Conservation (phyloP, 53 echinoderm and acorn worm genomes). For the Zoroaster sp. region DNA sequence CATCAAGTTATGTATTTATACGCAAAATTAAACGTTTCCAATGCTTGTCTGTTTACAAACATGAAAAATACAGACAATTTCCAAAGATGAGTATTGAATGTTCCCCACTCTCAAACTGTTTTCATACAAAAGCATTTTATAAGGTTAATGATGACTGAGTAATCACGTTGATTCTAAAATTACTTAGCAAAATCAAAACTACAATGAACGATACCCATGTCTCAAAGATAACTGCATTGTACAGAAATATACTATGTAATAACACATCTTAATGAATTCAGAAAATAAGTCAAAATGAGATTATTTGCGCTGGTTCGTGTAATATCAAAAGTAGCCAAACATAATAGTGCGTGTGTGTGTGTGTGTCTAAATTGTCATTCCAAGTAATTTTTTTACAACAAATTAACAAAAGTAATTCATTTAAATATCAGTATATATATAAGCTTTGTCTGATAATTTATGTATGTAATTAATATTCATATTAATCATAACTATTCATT, state of each 20-base stretch:
- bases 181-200: no score
- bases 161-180: no score
- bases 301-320: slow-evolving; percentile 45
- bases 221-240: no score
- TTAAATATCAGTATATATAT: slow-evolving; percentile 15
- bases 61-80: no score
- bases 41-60: no score
- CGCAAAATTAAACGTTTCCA: no score
- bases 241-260: neutral
- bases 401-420: slow-evolving; percentile 13
- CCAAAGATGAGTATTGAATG: no score
- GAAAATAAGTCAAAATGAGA: neutral
- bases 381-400: slow-evolving; percentile 18
- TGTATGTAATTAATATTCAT: slow-evolving; percentile 45
- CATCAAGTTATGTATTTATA: no score
- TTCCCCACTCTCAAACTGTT: no score
- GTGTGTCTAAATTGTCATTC: slow-evolving; percentile 50
- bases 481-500: slow-evolving; percentile 9
- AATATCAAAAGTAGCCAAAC: neutral
- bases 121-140: no score
- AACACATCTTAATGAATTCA: neutral
- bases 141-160: no score
- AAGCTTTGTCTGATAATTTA: slow-evolving; percentile 54
- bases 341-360: slow-evolving; percentile 29
- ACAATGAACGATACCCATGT: no score